Evolutionary conservation across 2,888 invertebrate species (phyloP), one percentile per base, ranked within the genome.

Genomic region (Ferrisia virgata): DNA sequence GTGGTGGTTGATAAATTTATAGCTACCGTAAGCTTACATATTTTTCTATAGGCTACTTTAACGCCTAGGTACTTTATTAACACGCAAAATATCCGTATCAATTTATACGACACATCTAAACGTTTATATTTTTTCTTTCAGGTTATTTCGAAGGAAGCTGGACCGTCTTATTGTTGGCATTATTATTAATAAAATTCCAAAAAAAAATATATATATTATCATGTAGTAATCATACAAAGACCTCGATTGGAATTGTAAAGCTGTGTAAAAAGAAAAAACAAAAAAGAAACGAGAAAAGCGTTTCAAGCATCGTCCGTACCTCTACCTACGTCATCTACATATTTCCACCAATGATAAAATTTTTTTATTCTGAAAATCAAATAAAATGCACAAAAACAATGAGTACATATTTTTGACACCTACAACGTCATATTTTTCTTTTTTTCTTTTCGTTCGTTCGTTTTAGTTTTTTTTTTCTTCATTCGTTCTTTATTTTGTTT

Each of bases 101-200:
- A 11, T 11, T 43, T 15, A 15, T 3, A 43, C 3, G 15, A 43
- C 3, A 43, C 3, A 15, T 36, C 36, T 3, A 8, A 36, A 8
- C 8, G 8, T 36, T 36, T 36, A 6, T 36, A 40, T 28, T 64
- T 64, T 72, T 15, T 72, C 33, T 72, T 72, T 0, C 72, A 72
- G 72, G 33, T 72, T 13, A 33, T 72, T 72, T 72, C 33, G 72
- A 72, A 33, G 11, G 33, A 36, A 72, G 72, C 33, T n/a, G 72
- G 72, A 25, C 22, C 31, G 5, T n/a, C 33, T 5, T 72, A 22
- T 18, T 47, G 47, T 72, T 72, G 72, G 72, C 33, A 72, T 72
- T 72, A 72, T 72, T 72, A 72, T 72, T n/a, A n/a, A 72, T 72
- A 31, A 33, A 72, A 33, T 33, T 72, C 33, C 31, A 31, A 72